A percentile compares a stretch with the other conserved stretches of the same genome.
These are phyloP conservation scores for Zaprionus inermis DNA, from an alignment of 1,140 invertebrate genomes.

Conservation along the genomic window DNA sequence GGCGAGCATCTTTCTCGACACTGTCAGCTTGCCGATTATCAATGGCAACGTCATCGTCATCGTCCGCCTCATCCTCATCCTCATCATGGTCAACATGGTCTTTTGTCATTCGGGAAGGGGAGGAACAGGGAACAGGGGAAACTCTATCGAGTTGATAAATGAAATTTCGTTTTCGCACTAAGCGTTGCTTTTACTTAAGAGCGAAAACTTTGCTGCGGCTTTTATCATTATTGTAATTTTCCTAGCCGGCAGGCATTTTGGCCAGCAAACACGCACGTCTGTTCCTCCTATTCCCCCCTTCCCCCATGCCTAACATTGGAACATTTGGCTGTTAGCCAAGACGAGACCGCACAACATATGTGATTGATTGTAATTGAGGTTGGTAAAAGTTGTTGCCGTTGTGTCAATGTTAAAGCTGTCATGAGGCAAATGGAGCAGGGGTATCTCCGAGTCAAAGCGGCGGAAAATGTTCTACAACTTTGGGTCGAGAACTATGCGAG, in stretches of 20 bases:
- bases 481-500: constrained; percentile 30
- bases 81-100: constrained; percentile 47
- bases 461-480: constrained; percentile 44
- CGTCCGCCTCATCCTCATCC: too few relatives aligned
- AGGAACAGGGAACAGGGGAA: too few relatives aligned
- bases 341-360: constrained; percentile 59
- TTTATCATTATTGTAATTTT: constrained; percentile 76
- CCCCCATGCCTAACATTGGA: neutral
- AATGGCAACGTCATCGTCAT: constrained; percentile 37
- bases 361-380: constrained; percentile 80
- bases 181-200: constrained; percentile 56
- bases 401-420: constrained; percentile 72
- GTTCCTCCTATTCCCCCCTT: neutral
- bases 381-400: constrained; percentile 67
- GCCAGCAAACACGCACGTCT: constrained; percentile 56
- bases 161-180: constrained; percentile 60
- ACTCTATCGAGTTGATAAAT: constrained; percentile 66
- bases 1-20: constrained; percentile 8
- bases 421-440: constrained; percentile 32
- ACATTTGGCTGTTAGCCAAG: constrained; percentile 54
- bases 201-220: constrained; percentile 56
- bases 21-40: constrained; percentile 3
- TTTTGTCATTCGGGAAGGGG: constrained; percentile 61
- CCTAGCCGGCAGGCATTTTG: constrained; percentile 39
- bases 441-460: constrained; percentile 37